Percentiles rank a stretch among this genome's conserved stretches.
phyloP scores from a whole-genome alignment of 2,888 invertebrate species.

The Sarcophaga variegata region DNA sequence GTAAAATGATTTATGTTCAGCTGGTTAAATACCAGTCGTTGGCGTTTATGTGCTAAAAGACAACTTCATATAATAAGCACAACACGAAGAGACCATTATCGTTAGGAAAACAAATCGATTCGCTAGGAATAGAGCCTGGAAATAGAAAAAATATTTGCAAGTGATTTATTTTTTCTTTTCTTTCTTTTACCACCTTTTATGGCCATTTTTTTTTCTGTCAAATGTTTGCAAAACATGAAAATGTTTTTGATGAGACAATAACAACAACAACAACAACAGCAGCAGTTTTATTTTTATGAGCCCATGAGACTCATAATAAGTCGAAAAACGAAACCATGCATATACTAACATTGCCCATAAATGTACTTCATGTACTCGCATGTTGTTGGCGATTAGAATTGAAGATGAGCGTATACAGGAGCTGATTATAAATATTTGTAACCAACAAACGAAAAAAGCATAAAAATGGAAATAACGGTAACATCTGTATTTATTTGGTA shows the following conservation, averaged over 20 bases:
- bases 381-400: background rate
- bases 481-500: slow-evolving; percentile 31
- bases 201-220: slow-evolving; percentile 32
- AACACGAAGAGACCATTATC: background rate
- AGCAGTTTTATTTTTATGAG: slow-evolving; percentile 35
- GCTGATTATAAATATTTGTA: slow-evolving; percentile 4
- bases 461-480: slow-evolving; percentile 59
- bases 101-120: background rate
- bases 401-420: background rate
- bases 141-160: slow-evolving; percentile 5
- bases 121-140: background rate
- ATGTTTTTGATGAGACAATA: slow-evolving; percentile 11
- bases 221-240: slow-evolving; percentile 67
- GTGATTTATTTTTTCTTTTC: slow-evolving; percentile 59
- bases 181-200: slow-evolving; percentile 47
- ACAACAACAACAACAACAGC: background rate
- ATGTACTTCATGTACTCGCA: background rate
- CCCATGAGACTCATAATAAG: slow-evolving; percentile 34
- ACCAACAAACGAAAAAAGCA: slow-evolving; percentile 5
- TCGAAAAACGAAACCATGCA: background rate
- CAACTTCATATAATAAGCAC: too few relatives aligned
- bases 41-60: too few relatives aligned
- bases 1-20: too few relatives aligned
- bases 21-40: too few relatives aligned
- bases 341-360: background rate